Base-by-base conservation (phyloP, 2,888 invertebrate species). In the Sesia bembeciformis region DNA sequence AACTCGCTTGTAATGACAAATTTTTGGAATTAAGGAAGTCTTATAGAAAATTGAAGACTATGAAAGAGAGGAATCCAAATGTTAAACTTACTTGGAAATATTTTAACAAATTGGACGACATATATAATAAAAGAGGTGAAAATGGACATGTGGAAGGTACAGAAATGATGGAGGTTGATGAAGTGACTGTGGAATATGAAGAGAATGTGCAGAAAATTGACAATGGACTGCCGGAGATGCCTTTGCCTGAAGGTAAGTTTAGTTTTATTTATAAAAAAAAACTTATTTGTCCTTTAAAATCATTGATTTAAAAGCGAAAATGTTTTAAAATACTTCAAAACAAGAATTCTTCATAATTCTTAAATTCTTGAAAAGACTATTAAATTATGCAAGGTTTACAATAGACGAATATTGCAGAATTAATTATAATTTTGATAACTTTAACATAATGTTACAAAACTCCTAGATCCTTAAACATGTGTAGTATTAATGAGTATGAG, bases 51-150 rank as follows among this genome's bases (percentile, higher is more conserved):
- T 60, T 87, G 5, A 84, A 81, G 58, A 82, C 84, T 0, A 82
- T 85, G 79, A 81, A 74, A 51, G 61, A 65, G 0, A 72, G 77
- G 49, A 83, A 84, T 46, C 76, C 85, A 0, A 74, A 78, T 38
- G 78, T 81, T 0, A 87, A 83, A 55, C 78, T 88, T 1, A 76
- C 79, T 0, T 89, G 89, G 89, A 81, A 81, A 52, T 87, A 86
- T 57, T 88, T 76, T 55, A 74, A 73, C 51, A 70, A 77, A 68
- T 74, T 88, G 53, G 83, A 86, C 53, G 66, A 81, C 43, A 76
- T 87, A 43, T 86, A 8, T 46, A 46, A 4, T 46, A 46, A 46
- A 23, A 23, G 23, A 2, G 23, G 23, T 23, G 68, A 57, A 5
- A 40, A 4, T n/a, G 57, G 56, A 6, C 49, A 55, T 4, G 51